These are phyloP conservation scores for Encarsia formosa DNA, from an alignment of 2,888 invertebrate species.

Conservation along the genomic window DNA sequence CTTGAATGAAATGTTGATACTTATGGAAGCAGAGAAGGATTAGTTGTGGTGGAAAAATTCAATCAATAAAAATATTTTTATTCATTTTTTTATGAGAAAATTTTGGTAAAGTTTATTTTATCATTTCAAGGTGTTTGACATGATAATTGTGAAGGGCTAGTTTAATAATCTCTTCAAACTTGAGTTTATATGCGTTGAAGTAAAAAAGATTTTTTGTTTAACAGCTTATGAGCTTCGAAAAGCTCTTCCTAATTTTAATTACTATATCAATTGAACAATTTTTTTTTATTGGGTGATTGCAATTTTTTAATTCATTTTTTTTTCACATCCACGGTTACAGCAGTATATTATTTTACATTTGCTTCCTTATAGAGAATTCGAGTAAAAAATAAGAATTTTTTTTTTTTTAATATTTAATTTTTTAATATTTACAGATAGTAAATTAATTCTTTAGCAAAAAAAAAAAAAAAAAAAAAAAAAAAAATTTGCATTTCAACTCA, in stretches of 20 bases:
- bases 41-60: too few species aligned
- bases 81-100: too few species aligned
- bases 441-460: not conserved
- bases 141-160: too few species aligned
- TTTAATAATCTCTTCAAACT: conserved; percentile 5
- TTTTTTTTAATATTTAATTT: not conserved
- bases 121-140: too few species aligned
- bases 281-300: too few species aligned
- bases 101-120: too few species aligned
- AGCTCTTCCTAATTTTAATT: conserved; percentile 7
- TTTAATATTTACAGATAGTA: not conserved
- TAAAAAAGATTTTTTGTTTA: conserved; percentile 13
- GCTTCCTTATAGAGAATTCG: conserved; percentile 20
- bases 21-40: too few species aligned
- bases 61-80: too few species aligned
- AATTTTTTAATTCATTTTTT: conserved; percentile 1
- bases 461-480: not conserved
- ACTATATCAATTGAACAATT: too few species aligned
- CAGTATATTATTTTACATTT: conserved; percentile 12
- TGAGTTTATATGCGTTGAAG: conserved; percentile 5
- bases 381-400: too few species aligned
- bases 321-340: not conserved
- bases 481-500: too few species aligned
- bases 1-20: too few species aligned
- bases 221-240: conserved; percentile 8